Evolutionary conservation across 2,888 invertebrate genomes (phyloP).

Genomic region (Apodemia mormo): DNA sequence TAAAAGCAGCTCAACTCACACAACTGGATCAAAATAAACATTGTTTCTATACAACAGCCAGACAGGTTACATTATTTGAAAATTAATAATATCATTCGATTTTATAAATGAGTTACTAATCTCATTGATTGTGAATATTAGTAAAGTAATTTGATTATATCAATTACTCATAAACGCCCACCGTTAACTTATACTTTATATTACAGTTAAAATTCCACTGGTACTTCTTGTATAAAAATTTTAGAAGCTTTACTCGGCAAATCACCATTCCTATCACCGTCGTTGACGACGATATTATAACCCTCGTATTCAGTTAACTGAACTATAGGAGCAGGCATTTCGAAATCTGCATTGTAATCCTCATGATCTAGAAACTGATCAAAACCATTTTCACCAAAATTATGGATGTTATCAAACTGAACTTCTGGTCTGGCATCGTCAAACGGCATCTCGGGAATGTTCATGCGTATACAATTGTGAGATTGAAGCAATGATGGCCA

Average conservation of each 20-base stretch:
- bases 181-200: too few species aligned
- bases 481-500: slow-evolving; percentile 58
- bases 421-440: slow-evolving; percentile 61
- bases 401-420: slow-evolving; percentile 53
- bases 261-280: slow-evolving; percentile 24
- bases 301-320: slow-evolving; percentile 50
- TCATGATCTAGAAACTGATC: not conserved
- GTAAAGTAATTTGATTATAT: too few species aligned
- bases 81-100: too few species aligned
- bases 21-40: too few species aligned
- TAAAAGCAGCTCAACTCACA: too few species aligned
- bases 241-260: slow-evolving; percentile 51
- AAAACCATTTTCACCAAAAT: slow-evolving; percentile 41
- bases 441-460: slow-evolving; percentile 57
- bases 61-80: too few species aligned
- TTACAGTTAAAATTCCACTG: slow-evolving; percentile 59
- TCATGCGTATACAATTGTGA: slow-evolving; percentile 59
- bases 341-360: too few species aligned
- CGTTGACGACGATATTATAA: slow-evolving; percentile 27
- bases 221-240: slow-evolving; percentile 65
- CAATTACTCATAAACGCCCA: too few species aligned
- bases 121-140: too few species aligned
- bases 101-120: too few species aligned
- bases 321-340: too few species aligned
- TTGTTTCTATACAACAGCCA: too few species aligned